Conservation (phyloP, 2,888 invertebrate genomes). For the Dyspetes luteomarginatus region DNA sequence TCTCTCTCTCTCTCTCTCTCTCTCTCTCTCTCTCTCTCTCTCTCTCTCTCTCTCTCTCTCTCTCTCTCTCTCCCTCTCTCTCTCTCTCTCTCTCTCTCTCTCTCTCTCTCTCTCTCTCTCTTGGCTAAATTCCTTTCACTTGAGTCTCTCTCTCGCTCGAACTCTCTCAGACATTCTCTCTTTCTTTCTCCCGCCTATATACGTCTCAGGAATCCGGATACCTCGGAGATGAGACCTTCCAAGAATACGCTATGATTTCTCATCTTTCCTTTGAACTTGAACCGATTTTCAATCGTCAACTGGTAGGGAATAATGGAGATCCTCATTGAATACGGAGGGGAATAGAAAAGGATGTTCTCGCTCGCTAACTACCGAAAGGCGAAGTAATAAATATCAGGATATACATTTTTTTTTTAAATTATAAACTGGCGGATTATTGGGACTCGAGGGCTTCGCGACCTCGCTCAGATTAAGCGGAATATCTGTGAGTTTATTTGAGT, state of each 20-base stretch:
- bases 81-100: neutral
- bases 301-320: neutral
- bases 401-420: neutral
- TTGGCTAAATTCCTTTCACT: slow-evolving; percentile 32
- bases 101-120: slow-evolving; percentile 6
- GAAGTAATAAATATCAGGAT: neutral
- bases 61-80: too few species aligned
- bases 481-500: too few species aligned
- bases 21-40: neutral
- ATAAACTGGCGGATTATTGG: too few species aligned
- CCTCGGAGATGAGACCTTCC: slow-evolving; percentile 41
- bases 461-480: too few species aligned
- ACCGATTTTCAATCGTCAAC: neutral
- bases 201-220: slow-evolving; percentile 45
- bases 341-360: neutral
- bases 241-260: slow-evolving; percentile 28
- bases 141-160: neutral
- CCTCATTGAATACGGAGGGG: neutral
- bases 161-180: too few species aligned
- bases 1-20: too few species aligned
- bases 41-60: slow-evolving; percentile 2
- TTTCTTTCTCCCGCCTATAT: neutral
- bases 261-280: neutral
- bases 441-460: too few species aligned
- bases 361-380: neutral